phyloP scores from a whole-genome alignment of 2,113 vertebrate species.

The Channa argus region DNA sequence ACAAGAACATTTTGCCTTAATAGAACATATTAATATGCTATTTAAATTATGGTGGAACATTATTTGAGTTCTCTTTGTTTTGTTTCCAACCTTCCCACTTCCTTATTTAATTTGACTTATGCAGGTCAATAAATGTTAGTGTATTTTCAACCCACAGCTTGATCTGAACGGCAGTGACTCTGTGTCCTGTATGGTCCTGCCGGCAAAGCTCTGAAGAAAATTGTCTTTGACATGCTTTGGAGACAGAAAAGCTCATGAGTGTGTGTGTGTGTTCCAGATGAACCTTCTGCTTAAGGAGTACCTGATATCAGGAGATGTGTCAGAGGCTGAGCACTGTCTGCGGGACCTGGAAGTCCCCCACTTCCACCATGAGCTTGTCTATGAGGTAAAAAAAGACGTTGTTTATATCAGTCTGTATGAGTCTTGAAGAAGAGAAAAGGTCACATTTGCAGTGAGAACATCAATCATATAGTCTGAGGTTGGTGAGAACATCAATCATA shows the following conservation, averaged over 20 bases:
- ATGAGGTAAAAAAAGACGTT: conserved; percentile 81
- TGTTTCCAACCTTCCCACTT: neutral
- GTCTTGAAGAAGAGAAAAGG: too few relatives aligned
- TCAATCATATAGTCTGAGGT: too few relatives aligned
- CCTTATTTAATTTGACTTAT: neutral
- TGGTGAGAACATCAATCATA: too few relatives aligned
- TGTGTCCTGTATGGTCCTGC: neutral
- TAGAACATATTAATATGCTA: neutral
- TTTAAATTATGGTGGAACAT: neutral
- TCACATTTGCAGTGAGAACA: too few relatives aligned
- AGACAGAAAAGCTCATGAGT: neutral
- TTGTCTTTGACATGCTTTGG: too few relatives aligned
- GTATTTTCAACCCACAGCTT: too few relatives aligned
- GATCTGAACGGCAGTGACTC: neutral
- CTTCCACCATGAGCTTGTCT: conserved; percentile 92
- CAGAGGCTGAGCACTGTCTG: conserved; percentile 87
- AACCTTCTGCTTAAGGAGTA: conserved; percentile 88
- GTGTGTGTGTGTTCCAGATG: conserved; percentile 80
- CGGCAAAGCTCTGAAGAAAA: too few relatives aligned
- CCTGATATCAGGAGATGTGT: conserved; percentile 86
- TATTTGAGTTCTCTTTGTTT: neutral
- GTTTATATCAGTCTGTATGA: too few relatives aligned
- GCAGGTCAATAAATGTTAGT: neutral
- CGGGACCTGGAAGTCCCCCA: conserved; percentile 89
- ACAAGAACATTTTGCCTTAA: neutral